These are phyloP conservation scores for Eudyptes chrysolophus DNA, from an alignment of 2,113 vertebrate genomes.

Conservation along the genomic window DNA sequence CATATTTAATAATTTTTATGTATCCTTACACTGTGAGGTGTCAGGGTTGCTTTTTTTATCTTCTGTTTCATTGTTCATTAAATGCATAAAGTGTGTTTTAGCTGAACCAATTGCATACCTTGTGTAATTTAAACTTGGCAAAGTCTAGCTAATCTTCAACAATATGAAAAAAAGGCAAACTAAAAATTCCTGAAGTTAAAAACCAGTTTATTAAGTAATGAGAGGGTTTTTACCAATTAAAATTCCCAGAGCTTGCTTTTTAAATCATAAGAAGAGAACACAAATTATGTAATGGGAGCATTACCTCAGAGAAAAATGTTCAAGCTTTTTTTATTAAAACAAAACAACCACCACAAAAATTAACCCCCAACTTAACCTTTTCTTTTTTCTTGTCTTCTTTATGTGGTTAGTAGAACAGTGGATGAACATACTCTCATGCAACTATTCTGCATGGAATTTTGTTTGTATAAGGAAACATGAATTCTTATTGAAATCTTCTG, in stretches of 20 bases:
- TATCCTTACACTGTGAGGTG: not conserved
- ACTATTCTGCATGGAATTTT: not conserved
- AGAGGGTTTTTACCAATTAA: not conserved
- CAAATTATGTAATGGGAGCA: not conserved
- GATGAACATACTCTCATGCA: not conserved
- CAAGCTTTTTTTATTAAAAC: not conserved
- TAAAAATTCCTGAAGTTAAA: not conserved
- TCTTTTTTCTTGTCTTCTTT: not conserved
- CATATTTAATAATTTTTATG: not conserved
- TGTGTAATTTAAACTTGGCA: not conserved
- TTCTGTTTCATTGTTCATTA: not conserved
- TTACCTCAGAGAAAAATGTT: not conserved
- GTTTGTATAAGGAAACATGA: not conserved
- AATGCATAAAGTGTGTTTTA: not conserved
- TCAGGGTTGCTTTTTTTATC: not conserved
- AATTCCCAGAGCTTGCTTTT: not conserved
- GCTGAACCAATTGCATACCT: not conserved
- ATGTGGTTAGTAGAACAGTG: not conserved
- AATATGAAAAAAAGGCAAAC: not conserved
- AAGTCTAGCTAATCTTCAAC: not conserved
- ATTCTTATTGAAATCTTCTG: not conserved
- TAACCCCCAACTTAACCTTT: not conserved
- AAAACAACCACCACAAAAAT: not conserved
- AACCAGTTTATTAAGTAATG: not conserved
- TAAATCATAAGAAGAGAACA: not conserved